A percentile compares a stretch with the other conserved stretches of the same genome.
Evolutionary conservation across 2,113 vertebrate species (phyloP).

Genomic region (Pachycephala philippinensis): DNA sequence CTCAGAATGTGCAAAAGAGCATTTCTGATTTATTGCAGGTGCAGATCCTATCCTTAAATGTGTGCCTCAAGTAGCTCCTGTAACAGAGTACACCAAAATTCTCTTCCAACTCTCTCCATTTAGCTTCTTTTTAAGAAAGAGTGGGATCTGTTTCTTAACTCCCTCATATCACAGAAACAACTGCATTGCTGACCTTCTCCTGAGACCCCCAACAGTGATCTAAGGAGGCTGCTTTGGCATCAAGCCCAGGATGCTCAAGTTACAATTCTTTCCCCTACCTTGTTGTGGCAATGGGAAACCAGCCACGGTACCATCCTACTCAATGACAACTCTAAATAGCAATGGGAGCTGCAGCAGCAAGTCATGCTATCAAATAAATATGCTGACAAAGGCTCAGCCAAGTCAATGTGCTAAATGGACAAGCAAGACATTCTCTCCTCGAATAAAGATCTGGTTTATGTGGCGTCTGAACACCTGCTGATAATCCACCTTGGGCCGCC

Average conservation of each 20-base stretch:
- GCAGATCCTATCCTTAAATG: background rate
- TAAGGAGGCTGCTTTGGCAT: background rate
- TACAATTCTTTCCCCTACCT: background rate
- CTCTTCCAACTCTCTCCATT: background rate
- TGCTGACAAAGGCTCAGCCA: background rate
- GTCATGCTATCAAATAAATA: constrained; percentile 66
- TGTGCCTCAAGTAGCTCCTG: background rate
- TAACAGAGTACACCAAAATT: background rate
- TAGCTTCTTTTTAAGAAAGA: background rate
- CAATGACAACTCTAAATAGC: constrained; percentile 30
- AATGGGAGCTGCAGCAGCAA: constrained; percentile 28
- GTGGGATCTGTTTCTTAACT: background rate
- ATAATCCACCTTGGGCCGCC: constrained; percentile 79
- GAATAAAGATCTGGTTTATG: constrained; percentile 94
- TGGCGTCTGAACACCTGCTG: constrained; percentile 89
- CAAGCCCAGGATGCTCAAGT: background rate
- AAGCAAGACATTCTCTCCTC: constrained; percentile 93
- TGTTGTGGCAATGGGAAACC: background rate
- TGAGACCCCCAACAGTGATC: background rate
- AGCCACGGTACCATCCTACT: background rate
- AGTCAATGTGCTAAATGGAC: constrained; percentile 83
- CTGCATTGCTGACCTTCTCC: background rate
- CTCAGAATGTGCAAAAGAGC: background rate
- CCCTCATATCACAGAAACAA: background rate
- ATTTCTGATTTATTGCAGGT: background rate